Base-by-base conservation (phyloP, 2,797 vertebrate genomes). In the Enoplosus armatus region DNA sequence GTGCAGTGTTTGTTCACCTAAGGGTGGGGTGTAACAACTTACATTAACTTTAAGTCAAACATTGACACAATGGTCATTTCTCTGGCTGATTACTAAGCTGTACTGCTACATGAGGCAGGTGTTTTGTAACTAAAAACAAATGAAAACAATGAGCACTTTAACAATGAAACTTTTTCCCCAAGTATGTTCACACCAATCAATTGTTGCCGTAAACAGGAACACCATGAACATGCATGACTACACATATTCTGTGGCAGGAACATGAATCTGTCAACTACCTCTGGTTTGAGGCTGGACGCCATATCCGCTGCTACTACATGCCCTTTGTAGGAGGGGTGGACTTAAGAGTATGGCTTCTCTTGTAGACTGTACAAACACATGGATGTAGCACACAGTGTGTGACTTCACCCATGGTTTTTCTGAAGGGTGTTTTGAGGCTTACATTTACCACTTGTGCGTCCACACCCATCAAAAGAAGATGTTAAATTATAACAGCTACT, bases 241-340 rank as follows among this genome's bases (percentile, higher is more conserved):
- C 82, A 91, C 90, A 82, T 83, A 50, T 79, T 90, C 82, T 86
- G 80, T 83, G 83, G 85, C 85, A 85, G 87, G 89, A 93, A 88
- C 86, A 82, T 85, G 80, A 83, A 87, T 92, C 88, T 91, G 89
- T 93, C 93, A 90, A 56, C 74, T 72, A 75, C 62, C 61, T 77
- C 79, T 87, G 86, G 66, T 84, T 54, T 77, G 58, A 81, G 84
- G 68, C 77, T 35, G 77, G 64, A 70, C 12, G 22, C 76, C 64
- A 39, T 37, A 75, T 77, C 75, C 43, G 47, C 58, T 66, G 66
- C 15, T 35, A 22, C 35, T 15, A 31, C 35, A 66, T 66, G 70
- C 26, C 60, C 75, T 72, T 84, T 86, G 69, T 78, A 62, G 43
- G 29, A 53, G 53, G 53, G 20, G 35, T 8, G 50, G 62, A 64